Evolutionary conservation across 2,888 invertebrate genomes (phyloP).

Genomic region (Lycaena phlaeas): DNA sequence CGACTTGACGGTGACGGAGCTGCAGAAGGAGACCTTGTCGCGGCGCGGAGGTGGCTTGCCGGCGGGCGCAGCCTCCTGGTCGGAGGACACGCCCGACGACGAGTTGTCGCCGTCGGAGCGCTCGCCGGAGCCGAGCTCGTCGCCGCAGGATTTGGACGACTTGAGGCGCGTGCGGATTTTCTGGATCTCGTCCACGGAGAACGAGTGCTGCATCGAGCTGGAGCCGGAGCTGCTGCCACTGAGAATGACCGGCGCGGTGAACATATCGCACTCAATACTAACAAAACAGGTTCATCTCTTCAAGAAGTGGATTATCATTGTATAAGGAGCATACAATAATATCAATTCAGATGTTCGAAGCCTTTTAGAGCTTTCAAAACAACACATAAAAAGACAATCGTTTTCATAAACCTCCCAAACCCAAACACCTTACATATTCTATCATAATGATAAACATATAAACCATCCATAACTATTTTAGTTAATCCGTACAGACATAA

Average conservation of each 20-base stretch:
- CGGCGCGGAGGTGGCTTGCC: slow-evolving; percentile 40
- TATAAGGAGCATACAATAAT: no score
- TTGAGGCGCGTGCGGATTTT: slow-evolving; percentile 88
- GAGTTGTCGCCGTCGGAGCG: slow-evolving; percentile 91
- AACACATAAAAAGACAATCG: no score
- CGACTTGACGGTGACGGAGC: slow-evolving; percentile 65
- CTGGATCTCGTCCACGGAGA: slow-evolving; percentile 91
- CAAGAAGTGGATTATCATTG: no score
- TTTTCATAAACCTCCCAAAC: no score
- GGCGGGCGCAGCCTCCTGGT: slow-evolving; percentile 76
- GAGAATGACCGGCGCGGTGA: slow-evolving; percentile 25
- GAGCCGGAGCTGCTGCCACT: slow-evolving; percentile 84
- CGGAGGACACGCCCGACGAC: slow-evolving; percentile 90
- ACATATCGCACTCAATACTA: background rate
- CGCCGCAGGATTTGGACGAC: slow-evolving; percentile 90
- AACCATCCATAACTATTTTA: no score
- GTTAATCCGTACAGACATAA: no score
- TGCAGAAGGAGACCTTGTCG: slow-evolving; percentile 66
- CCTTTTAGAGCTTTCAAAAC: no score
- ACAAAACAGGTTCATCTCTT: no score
- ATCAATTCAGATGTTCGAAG: no score
- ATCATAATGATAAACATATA: no score
- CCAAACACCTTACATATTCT: no score
- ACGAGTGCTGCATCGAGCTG: slow-evolving; percentile 86
- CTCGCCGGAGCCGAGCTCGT: slow-evolving; percentile 76